Conservation (phyloP, 2,113 vertebrate genomes). For the Anguilla japonica region DNA sequence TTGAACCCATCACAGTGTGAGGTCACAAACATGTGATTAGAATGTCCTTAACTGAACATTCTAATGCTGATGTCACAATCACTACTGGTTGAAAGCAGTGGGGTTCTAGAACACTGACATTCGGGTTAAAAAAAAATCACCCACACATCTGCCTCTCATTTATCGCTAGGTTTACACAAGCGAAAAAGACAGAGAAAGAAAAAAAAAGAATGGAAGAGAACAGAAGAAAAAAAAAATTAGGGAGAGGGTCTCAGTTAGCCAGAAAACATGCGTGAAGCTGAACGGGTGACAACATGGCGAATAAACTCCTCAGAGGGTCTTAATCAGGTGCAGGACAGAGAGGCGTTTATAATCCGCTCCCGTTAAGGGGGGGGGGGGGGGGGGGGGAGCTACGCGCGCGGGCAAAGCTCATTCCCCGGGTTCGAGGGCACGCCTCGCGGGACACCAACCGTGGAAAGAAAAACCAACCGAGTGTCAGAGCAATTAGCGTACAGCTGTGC, state of each 20-base stretch:
- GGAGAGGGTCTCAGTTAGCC: slow-evolving; percentile 27
- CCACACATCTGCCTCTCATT: slow-evolving; percentile 22
- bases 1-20: too few relatives aligned
- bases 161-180: not conserved
- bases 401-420: slow-evolving; percentile 40
- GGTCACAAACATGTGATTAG: too few relatives aligned
- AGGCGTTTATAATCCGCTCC: slow-evolving; percentile 57
- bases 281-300: slow-evolving; percentile 56
- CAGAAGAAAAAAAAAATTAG: too few relatives aligned
- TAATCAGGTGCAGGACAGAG: slow-evolving; percentile 53
- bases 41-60: too few relatives aligned
- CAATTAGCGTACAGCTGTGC: slow-evolving; percentile 53
- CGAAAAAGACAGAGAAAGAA: not conserved
- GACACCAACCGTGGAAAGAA: slow-evolving; percentile 46
- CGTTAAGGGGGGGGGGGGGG: slow-evolving; percentile 21
- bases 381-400: not conserved
- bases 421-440: slow-evolving; percentile 21
- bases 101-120: too few relatives aligned
- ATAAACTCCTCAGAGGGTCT: slow-evolving; percentile 60
- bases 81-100: too few relatives aligned
- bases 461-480: slow-evolving; percentile 48
- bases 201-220: not conserved
- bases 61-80: too few relatives aligned
- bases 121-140: too few relatives aligned
- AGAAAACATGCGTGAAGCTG: slow-evolving; percentile 40